These are phyloP conservation scores for Peromyscus attwateri DNA, from an alignment of 2,797 vertebrate genomes.

Conservation along the genomic window DNA sequence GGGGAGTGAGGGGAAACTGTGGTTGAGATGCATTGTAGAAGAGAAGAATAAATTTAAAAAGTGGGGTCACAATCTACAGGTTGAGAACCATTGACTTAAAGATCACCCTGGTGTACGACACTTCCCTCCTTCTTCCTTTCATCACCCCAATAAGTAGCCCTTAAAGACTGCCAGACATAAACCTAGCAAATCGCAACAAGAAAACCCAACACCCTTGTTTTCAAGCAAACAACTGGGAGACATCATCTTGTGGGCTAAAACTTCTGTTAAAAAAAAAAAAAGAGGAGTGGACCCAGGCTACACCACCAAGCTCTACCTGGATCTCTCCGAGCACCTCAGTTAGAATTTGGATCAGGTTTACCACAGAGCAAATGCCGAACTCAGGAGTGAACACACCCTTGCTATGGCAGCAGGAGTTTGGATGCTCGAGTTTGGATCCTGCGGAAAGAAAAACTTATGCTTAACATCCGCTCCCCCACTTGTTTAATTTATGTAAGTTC, in stretches of 20 bases:
- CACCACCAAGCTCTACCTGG: constrained; percentile 13
- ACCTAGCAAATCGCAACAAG: not conserved
- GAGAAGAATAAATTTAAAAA: not conserved
- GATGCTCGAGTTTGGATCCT: constrained; percentile 9
- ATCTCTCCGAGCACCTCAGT: constrained; percentile 55
- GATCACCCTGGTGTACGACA: not conserved
- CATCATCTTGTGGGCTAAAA: not conserved
- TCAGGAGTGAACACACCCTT: not conserved
- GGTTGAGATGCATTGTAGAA: too few relatives aligned
- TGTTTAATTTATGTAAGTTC: constrained; percentile 82
- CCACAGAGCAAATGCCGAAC: constrained; percentile 23
- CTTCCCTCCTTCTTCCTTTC: not conserved
- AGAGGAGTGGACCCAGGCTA: not conserved
- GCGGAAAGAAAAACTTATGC: constrained; percentile 62
- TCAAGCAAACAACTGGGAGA: not conserved
- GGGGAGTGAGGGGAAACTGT: not conserved
- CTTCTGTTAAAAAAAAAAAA: not conserved
- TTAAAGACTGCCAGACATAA: constrained; percentile 6
- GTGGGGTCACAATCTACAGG: rapidly evolving
- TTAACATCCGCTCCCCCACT: constrained; percentile 47
- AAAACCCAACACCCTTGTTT: constrained; percentile 25
- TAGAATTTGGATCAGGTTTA: constrained; percentile 58
- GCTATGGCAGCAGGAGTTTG: not conserved
- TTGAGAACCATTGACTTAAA: not conserved
- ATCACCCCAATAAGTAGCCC: not conserved